phyloP scores from a whole-genome alignment of 2,113 vertebrate species.

The Ammodytes marinus region DNA sequence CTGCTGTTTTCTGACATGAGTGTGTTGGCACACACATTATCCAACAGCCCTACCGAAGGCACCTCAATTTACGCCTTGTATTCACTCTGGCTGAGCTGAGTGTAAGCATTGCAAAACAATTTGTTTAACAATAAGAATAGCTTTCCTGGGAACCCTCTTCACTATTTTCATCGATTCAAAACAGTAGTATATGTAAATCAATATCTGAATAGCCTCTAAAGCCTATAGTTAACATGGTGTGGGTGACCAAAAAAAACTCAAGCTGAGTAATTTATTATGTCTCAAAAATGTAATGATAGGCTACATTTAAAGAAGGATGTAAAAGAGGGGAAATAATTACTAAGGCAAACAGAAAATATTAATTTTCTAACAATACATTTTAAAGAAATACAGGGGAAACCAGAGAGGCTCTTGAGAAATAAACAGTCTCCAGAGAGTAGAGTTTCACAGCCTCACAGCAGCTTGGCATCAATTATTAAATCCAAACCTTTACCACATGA shows the following conservation, averaged over 20 bases:
- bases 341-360: background rate
- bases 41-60: conserved; percentile 22
- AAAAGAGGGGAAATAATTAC: background rate
- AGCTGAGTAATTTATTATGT: background rate
- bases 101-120: conserved; percentile 17
- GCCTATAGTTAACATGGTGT: background rate
- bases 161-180: background rate
- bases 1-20: conserved; percentile 60
- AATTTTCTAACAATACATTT: conserved; percentile 14
- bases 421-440: conserved; percentile 72
- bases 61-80: conserved; percentile 42
- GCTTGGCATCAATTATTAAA: conserved; percentile 84
- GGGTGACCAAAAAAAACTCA: conserved; percentile 18
- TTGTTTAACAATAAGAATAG: background rate
- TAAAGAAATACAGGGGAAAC: conserved; percentile 58
- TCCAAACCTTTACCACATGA: conserved; percentile 52
- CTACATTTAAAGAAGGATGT: no score
- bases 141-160: background rate
- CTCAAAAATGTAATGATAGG: no score
- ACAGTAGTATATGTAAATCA: background rate
- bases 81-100: conserved; percentile 36
- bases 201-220: background rate
- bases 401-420: conserved; percentile 72
- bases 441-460: conserved; percentile 77
- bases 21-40: conserved; percentile 47